Percentiles rank a stretch among this genome's conserved stretches.
phyloP scores from a whole-genome alignment of 2,113 vertebrate species.

The Corythornis vintsioides region DNA sequence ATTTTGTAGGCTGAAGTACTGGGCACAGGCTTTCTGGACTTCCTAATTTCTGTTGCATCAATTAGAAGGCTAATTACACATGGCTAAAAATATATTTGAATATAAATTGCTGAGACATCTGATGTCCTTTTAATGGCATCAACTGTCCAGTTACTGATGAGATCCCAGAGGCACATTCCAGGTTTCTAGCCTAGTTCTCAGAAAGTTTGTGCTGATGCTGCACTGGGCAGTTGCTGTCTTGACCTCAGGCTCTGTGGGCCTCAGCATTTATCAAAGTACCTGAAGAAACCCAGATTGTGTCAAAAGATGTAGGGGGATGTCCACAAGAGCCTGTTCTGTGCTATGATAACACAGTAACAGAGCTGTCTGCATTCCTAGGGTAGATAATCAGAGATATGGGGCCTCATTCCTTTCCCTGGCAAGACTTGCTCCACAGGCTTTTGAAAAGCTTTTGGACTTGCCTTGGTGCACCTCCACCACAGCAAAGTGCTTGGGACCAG shows the following conservation, averaged over 20 bases:
- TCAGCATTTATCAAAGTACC: not conserved
- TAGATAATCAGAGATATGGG: rapidly evolving
- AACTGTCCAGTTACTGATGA: not conserved
- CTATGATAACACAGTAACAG: not conserved
- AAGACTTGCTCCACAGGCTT: not conserved
- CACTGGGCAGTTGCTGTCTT: not conserved
- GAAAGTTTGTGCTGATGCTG: not conserved
- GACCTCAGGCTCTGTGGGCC: not conserved
- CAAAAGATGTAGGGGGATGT: not conserved
- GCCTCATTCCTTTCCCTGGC: not conserved
- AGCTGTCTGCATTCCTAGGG: not conserved
- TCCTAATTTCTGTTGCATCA: not conserved
- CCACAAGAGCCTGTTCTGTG: not conserved
- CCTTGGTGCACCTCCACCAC: not conserved
- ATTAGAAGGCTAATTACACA: not conserved
- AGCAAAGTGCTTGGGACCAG: not conserved
- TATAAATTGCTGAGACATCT: not conserved
- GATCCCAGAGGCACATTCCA: not conserved
- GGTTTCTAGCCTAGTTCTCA: not conserved
- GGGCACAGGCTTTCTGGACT: not conserved
- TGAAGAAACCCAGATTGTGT: not conserved
- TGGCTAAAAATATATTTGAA: rapidly evolving
- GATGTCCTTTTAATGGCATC: not conserved
- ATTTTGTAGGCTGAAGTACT: not conserved
- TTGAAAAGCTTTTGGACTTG: not conserved